Evolutionary conservation across 2,797 vertebrate species (phyloP).

Genomic region (Vipera ursinii): DNA sequence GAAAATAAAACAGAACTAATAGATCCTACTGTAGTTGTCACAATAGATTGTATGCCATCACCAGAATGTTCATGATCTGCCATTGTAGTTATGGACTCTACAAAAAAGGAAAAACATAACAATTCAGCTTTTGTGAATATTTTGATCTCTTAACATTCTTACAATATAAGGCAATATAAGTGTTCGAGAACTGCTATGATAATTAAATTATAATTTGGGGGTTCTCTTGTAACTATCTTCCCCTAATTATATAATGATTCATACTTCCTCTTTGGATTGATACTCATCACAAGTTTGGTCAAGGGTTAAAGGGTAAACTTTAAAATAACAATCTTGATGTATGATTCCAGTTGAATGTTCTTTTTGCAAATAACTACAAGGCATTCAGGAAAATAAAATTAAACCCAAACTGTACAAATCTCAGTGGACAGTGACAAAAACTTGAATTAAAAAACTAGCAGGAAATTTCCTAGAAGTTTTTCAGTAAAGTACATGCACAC

Average conservation of each 20-base stretch:
- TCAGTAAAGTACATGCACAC: neutral
- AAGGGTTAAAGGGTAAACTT: neutral
- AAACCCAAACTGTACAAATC: neutral
- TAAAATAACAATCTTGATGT: neutral
- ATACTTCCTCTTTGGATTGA: neutral
- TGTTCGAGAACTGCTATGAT: neutral
- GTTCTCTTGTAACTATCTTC: neutral
- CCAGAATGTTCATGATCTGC: conserved; percentile 40
- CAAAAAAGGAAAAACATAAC: conserved; percentile 32
- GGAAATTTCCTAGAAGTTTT: neutral
- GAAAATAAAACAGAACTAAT: accelerated
- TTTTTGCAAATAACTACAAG: neutral
- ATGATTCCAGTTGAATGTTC: too few relatives aligned
- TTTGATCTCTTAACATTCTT: neutral
- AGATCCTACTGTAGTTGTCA: neutral
- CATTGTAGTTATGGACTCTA: conserved; percentile 39
- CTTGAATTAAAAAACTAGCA: neutral
- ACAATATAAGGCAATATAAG: neutral
- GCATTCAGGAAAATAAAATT: neutral
- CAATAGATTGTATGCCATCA: neutral
- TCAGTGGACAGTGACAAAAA: neutral
- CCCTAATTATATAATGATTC: neutral
- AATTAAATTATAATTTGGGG: neutral
- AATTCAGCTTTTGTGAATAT: neutral
- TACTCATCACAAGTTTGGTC: neutral